Evolutionary conservation across 2,113 vertebrate genomes (phyloP).

Genomic region (Campylorhamphus procurvoides): DNA sequence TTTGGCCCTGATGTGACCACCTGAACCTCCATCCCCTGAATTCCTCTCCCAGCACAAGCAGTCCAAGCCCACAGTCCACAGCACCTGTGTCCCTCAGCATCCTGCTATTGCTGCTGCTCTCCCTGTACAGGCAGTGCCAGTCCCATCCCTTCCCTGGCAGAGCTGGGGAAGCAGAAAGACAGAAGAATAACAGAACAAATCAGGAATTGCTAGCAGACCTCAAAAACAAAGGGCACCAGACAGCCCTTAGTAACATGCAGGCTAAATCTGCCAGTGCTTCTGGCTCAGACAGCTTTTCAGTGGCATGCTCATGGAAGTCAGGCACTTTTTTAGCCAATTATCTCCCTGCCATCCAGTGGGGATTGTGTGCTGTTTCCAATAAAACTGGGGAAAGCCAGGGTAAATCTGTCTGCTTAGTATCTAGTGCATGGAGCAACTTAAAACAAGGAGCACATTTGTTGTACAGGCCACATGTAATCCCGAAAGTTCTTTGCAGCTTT

Average conservation of each 20-base stretch:
- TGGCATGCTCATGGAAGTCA: neutral
- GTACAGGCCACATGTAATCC: neutral
- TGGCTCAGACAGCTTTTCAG: neutral
- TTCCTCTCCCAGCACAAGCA: neutral
- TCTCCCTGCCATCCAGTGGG: slow-evolving; percentile 11
- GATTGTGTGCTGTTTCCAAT: neutral
- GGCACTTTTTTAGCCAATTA: neutral
- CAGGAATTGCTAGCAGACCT: neutral
- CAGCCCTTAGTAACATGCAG: neutral
- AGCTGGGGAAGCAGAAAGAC: neutral
- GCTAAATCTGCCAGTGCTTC: neutral
- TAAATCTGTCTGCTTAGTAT: slow-evolving; percentile 29
- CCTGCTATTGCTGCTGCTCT: neutral
- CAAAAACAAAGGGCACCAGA: neutral
- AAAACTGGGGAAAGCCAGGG: slow-evolving; percentile 3
- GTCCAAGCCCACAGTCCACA: neutral
- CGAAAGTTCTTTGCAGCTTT: neutral
- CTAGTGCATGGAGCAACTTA: neutral
- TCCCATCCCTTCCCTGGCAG: neutral
- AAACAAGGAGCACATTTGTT: neutral
- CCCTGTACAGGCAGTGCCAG: neutral
- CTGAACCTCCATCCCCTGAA: neutral
- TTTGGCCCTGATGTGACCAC: neutral
- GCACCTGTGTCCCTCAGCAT: neutral
- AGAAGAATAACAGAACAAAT: neutral